Conservation (phyloP, 2,113 vertebrate species). For the Acrocephalus kingi region DNA sequence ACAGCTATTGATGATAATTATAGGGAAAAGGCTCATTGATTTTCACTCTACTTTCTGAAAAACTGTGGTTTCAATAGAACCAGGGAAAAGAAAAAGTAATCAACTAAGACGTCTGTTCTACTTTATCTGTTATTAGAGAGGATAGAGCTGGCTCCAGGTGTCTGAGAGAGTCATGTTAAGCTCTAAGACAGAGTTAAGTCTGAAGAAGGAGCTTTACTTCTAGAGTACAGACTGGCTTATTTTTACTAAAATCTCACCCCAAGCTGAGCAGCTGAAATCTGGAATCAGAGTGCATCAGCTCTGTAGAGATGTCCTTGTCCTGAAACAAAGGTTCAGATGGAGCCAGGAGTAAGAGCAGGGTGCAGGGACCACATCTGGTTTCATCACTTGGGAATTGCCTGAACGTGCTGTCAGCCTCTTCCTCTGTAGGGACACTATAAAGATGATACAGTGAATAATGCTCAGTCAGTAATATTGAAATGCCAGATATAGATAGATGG, state of each 20-base stretch:
- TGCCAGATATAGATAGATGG: neutral
- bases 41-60: neutral
- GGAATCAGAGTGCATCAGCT: neutral
- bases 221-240: neutral
- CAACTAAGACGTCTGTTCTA: neutral
- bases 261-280: neutral
- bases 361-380: neutral
- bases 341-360: neutral
- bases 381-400: neutral
- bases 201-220: neutral
- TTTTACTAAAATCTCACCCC: neutral
- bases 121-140: neutral
- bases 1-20: conserved; percentile 6
- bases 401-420: neutral
- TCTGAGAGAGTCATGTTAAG: neutral
- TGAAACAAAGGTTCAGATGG: neutral
- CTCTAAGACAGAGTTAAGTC: neutral
- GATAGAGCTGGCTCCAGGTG: neutral
- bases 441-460: neutral
- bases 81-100: neutral
- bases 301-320: neutral
- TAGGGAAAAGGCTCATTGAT: neutral
- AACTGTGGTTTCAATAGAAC: neutral
- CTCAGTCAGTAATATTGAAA: neutral
- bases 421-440: neutral